phyloP scores from a whole-genome alignment of 2,113 vertebrate genomes.

The Microcebus murinus region DNA sequence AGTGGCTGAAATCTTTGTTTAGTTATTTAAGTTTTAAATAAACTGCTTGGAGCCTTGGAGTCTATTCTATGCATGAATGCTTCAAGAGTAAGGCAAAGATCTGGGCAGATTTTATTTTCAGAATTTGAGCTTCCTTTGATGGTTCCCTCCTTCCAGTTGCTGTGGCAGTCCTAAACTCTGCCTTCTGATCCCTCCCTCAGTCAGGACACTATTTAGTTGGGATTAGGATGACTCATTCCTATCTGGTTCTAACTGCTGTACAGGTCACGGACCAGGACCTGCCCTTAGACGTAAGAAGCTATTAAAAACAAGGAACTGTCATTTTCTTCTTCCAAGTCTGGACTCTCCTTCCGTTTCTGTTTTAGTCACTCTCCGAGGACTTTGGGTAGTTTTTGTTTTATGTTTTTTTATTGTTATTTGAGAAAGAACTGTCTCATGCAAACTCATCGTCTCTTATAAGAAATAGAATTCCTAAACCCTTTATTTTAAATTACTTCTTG shows the following conservation, averaged over 20 bases:
- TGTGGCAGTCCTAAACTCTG: background rate
- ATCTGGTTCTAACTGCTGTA: background rate
- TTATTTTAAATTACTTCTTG: background rate
- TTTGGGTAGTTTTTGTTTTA: background rate
- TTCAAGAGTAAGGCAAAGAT: background rate
- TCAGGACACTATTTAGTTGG: background rate
- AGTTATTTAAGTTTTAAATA: background rate
- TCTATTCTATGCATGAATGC: background rate
- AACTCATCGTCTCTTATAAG: background rate
- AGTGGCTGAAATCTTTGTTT: background rate
- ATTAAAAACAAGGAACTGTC: background rate
- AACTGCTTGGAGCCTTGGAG: background rate
- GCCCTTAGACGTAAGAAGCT: background rate
- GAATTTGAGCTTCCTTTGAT: background rate
- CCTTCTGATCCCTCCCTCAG: background rate
- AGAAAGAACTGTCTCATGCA: background rate
- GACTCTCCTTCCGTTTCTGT: background rate
- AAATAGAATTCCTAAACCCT: background rate
- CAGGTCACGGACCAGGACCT: background rate
- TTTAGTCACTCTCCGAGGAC: background rate
- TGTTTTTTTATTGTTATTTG: background rate
- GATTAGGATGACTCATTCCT: background rate
- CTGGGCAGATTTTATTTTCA: background rate
- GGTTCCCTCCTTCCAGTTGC: background rate
- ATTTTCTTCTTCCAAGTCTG: background rate